These are phyloP conservation scores for Pao palembangensis DNA, from an alignment of 2,113 vertebrate species.

Conservation along the genomic window DNA sequence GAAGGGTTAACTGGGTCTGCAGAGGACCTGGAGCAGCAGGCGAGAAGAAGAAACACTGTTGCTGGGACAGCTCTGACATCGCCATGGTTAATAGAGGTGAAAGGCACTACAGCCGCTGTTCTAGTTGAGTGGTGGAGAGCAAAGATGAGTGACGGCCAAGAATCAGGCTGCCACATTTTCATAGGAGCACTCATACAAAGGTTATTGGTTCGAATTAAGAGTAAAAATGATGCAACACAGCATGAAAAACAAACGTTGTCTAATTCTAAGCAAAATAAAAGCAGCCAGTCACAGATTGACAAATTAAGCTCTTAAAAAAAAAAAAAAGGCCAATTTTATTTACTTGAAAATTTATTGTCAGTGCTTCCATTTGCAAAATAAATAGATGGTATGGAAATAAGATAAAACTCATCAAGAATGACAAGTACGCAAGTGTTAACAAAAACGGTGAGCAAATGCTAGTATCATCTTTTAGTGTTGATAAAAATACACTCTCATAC, in stretches of 20 bases:
- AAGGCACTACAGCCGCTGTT: constrained; percentile 39
- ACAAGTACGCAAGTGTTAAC: constrained; percentile 76
- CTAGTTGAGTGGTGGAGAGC: constrained; percentile 37
- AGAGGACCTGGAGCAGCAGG: constrained; percentile 39
- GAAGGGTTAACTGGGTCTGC: background rate
- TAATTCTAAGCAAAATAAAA: background rate
- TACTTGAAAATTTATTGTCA: constrained; percentile 84
- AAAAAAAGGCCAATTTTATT: constrained; percentile 71
- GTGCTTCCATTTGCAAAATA: constrained; percentile 84
- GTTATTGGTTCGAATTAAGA: background rate
- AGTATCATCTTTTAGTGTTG: constrained; percentile 80
- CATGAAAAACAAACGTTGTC: background rate
- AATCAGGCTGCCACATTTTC: background rate
- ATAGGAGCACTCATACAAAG: background rate
- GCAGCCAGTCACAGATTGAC: constrained; percentile 21
- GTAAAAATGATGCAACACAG: background rate
- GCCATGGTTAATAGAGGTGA: constrained; percentile 38
- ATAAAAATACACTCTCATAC: constrained; percentile 67
- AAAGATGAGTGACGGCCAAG: background rate
- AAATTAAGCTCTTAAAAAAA: constrained; percentile 54
- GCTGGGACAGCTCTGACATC: constrained; percentile 23
- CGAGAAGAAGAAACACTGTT: constrained; percentile 55
- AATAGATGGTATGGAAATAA: constrained; percentile 86
- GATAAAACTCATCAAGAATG: constrained; percentile 79
- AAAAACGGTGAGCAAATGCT: constrained; percentile 71